Percentiles rank a stretch among this genome's conserved stretches.
Evolutionary conservation across 1,140 invertebrate species (phyloP).

Genomic region (Drosophila arizonae): DNA sequence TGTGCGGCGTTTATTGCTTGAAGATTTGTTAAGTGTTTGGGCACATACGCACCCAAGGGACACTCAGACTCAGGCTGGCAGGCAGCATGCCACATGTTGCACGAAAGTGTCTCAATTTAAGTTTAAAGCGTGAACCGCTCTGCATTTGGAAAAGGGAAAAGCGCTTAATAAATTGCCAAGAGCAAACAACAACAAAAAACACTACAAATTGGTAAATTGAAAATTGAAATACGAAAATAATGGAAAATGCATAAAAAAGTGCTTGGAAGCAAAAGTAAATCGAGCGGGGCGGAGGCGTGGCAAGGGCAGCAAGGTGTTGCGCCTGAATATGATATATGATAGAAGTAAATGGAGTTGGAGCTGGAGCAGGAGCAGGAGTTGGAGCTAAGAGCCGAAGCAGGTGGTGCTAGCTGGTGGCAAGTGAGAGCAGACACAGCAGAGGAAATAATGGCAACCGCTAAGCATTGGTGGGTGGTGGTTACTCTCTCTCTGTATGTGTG

Average conservation of each 20-base stretch:
- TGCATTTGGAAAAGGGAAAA: not conserved
- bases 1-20: conserved; percentile 43
- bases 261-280: conserved; percentile 1
- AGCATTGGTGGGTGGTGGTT: conserved; percentile 3
- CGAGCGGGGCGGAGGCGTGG: not conserved
- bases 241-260: conserved; percentile 76
- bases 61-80: not conserved
- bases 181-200: conserved; percentile 11
- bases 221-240: conserved; percentile 75
- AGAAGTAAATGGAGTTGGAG: conserved; percentile 44
- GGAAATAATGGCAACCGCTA: conserved; percentile 73
- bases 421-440: conserved; percentile 54
- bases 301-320: conserved; percentile 46
- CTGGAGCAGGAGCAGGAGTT: not conserved
- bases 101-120: not conserved
- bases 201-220: conserved; percentile 50
- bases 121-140: not conserved
- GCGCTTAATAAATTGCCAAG: conserved; percentile 63
- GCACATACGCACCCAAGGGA: conserved; percentile 10
- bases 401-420: not conserved
- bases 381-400: not conserved
- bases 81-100: conserved; percentile 23
- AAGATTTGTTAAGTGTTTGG: conserved; percentile 58
- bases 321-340: conserved; percentile 78
- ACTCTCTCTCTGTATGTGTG: not conserved